phyloP scores from a whole-genome alignment of 1,140 invertebrate species.

The Marisa cornuarietis region DNA sequence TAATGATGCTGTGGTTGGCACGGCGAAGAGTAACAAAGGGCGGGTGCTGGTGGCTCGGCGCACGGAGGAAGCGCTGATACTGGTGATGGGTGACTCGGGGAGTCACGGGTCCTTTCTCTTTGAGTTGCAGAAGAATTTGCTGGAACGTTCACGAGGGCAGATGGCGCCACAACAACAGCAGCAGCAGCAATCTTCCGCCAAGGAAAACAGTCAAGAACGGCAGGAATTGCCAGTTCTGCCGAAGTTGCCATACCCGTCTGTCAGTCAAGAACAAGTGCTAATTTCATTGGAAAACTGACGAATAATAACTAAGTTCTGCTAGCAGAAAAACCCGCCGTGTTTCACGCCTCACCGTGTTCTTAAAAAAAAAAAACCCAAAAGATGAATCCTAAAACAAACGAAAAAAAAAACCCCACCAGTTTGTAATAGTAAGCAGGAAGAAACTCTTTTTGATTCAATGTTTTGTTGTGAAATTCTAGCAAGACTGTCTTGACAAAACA shows the following conservation, averaged over 20 bases:
- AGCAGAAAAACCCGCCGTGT: no score
- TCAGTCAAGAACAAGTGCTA: slow-evolving; percentile 11
- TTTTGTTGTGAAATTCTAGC: no score
- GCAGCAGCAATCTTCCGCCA: background rate
- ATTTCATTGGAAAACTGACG: background rate
- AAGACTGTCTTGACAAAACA: no score
- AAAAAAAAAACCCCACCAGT: no score
- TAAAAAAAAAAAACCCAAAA: no score
- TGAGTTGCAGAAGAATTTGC: slow-evolving; percentile 28
- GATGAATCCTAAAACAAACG: no score
- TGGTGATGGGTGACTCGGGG: slow-evolving; percentile 16
- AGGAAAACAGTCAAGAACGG: no score
- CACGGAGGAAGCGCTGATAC: slow-evolving; percentile 15
- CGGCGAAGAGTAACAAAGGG: background rate
- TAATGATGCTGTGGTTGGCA: slow-evolving; percentile 20
- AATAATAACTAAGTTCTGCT: no score
- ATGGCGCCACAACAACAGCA: background rate
- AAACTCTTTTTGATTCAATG: no score
- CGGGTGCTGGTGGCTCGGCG: slow-evolving; percentile 20
- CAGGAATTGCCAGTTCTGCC: background rate
- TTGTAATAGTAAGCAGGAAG: no score
- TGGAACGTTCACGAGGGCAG: background rate
- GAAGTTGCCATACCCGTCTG: background rate
- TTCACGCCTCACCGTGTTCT: no score
- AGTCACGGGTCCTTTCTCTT: slow-evolving; percentile 29